phyloP scores from a whole-genome alignment of 2,888 invertebrate genomes.

The Therioaphis trifolii region DNA sequence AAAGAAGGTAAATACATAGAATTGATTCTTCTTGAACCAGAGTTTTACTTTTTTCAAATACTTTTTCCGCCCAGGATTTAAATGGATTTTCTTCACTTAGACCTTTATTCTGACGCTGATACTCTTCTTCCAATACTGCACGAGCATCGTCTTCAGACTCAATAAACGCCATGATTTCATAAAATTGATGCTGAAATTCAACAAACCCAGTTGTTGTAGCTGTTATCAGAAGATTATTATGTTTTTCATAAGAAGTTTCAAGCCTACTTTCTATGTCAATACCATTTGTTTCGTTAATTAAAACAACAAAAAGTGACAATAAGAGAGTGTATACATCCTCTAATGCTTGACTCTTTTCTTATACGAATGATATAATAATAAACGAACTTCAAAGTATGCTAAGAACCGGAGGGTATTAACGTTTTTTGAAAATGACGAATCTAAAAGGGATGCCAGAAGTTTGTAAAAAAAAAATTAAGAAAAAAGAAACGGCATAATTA shows the following conservation, averaged over 20 bases:
- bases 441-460: too few relatives aligned
- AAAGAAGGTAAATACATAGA: slow-evolving; percentile 20
- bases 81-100: slow-evolving; percentile 7
- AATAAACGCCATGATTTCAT: not conserved
- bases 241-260: slow-evolving; percentile 1
- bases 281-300: slow-evolving; percentile 8
- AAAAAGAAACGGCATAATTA: too few relatives aligned
- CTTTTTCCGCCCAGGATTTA: not conserved
- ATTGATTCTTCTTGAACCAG: not conserved
- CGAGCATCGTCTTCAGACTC: not conserved
- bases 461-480: too few relatives aligned
- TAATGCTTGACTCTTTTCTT: not conserved
- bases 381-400: too few relatives aligned
- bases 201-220: slow-evolving; percentile 4
- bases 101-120: not conserved
- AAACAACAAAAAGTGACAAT: slow-evolving; percentile 14
- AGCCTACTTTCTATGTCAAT: not conserved
- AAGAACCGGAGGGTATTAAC: too few relatives aligned
- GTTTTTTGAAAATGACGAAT: too few relatives aligned
- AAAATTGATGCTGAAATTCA: not conserved
- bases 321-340: not conserved
- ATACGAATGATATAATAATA: too few relatives aligned
- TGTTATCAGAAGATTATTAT: not conserved
- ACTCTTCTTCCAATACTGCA: not conserved
- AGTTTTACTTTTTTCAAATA: not conserved